phyloP scores from a whole-genome alignment of 1,140 invertebrate species.

The Leptinotarsa defecta region DNA sequence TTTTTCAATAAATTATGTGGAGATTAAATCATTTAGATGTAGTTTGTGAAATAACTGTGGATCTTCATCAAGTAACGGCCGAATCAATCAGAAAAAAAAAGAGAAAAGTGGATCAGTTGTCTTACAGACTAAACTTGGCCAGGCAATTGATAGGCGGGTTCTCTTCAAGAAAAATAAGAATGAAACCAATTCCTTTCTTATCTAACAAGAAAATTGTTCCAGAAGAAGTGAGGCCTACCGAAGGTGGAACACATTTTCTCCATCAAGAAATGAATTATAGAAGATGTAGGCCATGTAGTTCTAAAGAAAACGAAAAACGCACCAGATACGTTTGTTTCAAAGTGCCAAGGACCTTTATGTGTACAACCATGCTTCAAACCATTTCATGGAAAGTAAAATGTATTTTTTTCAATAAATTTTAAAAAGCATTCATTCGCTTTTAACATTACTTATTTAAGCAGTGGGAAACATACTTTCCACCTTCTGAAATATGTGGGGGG shows the following conservation, averaged over 20 bases:
- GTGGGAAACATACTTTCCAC: too few species aligned
- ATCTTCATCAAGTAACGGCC: too few species aligned
- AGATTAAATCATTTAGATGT: too few species aligned
- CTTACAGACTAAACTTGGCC: too few species aligned
- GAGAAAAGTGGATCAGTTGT: too few species aligned
- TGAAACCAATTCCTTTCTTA: background rate
- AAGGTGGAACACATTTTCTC: background rate
- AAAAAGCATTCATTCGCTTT: too few species aligned
- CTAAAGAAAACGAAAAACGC: background rate
- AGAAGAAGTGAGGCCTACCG: background rate
- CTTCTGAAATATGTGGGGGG: too few species aligned
- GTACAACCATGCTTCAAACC: background rate
- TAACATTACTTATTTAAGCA: too few species aligned
- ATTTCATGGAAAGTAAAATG: background rate
- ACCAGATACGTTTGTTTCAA: background rate
- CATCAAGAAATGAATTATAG: background rate
- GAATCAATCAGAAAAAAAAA: too few species aligned
- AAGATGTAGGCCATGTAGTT: background rate
- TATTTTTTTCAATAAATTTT: background rate
- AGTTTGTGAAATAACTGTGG: too few species aligned
- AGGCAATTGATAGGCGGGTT: too few species aligned
- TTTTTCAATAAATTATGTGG: too few species aligned
- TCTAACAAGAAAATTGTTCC: background rate
- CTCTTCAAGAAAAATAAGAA: background rate
- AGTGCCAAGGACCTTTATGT: background rate